Conservation (phyloP, 2,113 vertebrate genomes). For the Lathamus discolor region DNA sequence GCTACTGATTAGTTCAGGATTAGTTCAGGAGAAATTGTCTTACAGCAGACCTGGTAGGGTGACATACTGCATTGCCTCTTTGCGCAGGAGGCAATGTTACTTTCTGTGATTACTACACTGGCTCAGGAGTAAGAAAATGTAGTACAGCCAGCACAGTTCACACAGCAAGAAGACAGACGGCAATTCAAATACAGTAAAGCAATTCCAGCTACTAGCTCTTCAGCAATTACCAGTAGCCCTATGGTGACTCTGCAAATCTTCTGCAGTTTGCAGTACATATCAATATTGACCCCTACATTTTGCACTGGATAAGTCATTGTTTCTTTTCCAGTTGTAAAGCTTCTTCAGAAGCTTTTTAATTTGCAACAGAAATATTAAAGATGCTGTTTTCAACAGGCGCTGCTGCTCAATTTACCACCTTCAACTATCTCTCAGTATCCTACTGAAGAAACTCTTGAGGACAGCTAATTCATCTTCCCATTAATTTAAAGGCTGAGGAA, state of each 20-base stretch:
- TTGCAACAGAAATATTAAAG: not conserved
- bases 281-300: not conserved
- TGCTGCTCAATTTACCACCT: not conserved
- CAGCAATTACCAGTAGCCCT: not conserved
- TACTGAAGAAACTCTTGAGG: not conserved
- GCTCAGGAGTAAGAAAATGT: not conserved
- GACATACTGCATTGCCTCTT: not conserved
- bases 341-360: not conserved
- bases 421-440: not conserved
- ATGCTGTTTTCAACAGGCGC: not conserved
- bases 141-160: not conserved
- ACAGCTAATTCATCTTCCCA: not conserved
- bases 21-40: not conserved
- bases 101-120: not conserved
- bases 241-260: not conserved
- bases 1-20: not conserved
- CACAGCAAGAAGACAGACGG: not conserved
- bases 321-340: not conserved
- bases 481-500: not conserved
- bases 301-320: not conserved
- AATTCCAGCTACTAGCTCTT: not conserved
- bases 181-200: not conserved
- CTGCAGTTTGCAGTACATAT: rapidly evolving
- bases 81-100: not conserved
- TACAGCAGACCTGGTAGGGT: not conserved